Evolutionary conservation across 1,140 invertebrate genomes (phyloP).

Genomic region (Sycobia sp.): DNA sequence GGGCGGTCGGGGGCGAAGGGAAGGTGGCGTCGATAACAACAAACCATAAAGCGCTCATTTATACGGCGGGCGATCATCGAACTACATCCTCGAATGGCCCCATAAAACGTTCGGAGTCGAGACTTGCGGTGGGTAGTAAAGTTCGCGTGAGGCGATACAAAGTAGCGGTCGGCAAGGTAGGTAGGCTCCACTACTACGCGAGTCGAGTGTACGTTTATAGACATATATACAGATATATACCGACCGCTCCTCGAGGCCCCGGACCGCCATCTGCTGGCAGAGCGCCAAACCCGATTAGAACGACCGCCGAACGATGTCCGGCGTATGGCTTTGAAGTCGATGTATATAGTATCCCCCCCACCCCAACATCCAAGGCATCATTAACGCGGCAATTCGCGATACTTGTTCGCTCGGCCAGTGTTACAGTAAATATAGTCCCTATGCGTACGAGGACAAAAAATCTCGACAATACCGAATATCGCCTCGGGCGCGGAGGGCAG

Average conservation of each 20-base stretch:
- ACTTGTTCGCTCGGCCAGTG: too few relatives aligned
- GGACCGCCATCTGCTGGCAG: constrained; percentile 52
- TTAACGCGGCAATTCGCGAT: too few relatives aligned
- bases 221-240: constrained; percentile 36
- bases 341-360: too few relatives aligned
- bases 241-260: constrained; percentile 38
- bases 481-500: too few relatives aligned
- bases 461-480: too few relatives aligned
- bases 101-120: constrained; percentile 38
- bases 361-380: too few relatives aligned
- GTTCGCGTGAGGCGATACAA: constrained; percentile 21
- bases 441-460: too few relatives aligned
- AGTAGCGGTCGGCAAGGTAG: constrained; percentile 54
- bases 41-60: constrained; percentile 57
- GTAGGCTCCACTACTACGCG: too few relatives aligned
- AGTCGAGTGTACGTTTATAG: too few relatives aligned
- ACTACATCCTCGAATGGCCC: constrained; percentile 45
- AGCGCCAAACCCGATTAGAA: constrained; percentile 26
- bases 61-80: constrained; percentile 57
- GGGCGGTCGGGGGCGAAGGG: not conserved
- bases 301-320: not conserved
- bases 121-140: constrained; percentile 53
- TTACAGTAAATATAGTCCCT: too few relatives aligned
- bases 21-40: constrained; percentile 55
- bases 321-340: too few relatives aligned